These are phyloP conservation scores for Drosophila bipectinata DNA, from an alignment of 1,140 invertebrate species.

Conservation along the genomic window DNA sequence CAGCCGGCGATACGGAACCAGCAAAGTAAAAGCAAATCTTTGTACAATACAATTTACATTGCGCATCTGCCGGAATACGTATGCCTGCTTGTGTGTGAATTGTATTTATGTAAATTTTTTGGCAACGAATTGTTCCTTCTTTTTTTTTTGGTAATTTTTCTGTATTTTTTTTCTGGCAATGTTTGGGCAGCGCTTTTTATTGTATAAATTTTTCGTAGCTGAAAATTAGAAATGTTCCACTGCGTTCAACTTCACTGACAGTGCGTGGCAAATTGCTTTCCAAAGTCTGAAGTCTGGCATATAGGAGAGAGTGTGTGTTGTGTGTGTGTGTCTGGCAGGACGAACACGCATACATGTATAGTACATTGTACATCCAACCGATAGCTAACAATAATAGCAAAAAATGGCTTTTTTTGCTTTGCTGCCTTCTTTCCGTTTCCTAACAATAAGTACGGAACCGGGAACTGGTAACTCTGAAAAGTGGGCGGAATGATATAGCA, in stretches of 20 bases:
- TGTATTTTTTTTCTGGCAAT: constrained; percentile 20
- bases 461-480: neutral
- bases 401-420: constrained; percentile 62
- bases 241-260: constrained; percentile 81
- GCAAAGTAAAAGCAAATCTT: constrained; percentile 52
- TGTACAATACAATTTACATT: constrained; percentile 59
- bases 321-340: constrained; percentile 12
- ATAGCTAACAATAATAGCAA: constrained; percentile 75
- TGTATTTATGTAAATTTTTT: constrained; percentile 48
- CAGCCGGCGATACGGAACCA: constrained; percentile 20
- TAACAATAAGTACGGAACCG: constrained; percentile 54
- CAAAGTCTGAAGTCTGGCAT: constrained; percentile 71
- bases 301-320: constrained; percentile 3
- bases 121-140: constrained; percentile 3
- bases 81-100: constrained; percentile 11
- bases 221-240: constrained; percentile 81
- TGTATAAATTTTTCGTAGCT: constrained; percentile 79
- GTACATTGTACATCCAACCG: constrained; percentile 35
- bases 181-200: constrained; percentile 62
- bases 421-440: constrained; percentile 64
- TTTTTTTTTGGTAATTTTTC: neutral
- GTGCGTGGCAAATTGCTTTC: constrained; percentile 82
- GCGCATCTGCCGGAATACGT: constrained; percentile 39
- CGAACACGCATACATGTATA: constrained; percentile 29
- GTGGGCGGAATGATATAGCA: constrained; percentile 20